phyloP scores from a whole-genome alignment of 1,140 invertebrate species.

The Ganaspis sp. region DNA sequence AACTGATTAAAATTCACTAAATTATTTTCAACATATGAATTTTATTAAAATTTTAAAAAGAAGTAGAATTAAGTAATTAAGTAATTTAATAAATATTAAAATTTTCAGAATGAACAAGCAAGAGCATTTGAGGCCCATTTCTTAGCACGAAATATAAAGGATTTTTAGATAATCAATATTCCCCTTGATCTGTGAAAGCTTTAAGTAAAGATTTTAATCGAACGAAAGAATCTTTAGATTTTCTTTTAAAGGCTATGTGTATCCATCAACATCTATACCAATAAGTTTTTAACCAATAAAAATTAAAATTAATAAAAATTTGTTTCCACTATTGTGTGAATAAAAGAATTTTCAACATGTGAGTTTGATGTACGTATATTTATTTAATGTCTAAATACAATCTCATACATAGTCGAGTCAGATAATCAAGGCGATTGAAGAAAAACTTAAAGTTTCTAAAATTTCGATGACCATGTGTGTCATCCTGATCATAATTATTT shows the following conservation, averaged over 20 bases:
- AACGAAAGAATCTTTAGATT: slow-evolving; percentile 4
- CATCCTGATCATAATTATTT: too few species aligned
- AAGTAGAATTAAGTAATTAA: too few species aligned
- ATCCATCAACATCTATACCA: background rate
- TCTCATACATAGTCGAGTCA: too few species aligned
- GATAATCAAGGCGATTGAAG: too few species aligned
- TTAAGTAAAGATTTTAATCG: slow-evolving; percentile 6
- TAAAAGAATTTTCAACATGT: too few species aligned
- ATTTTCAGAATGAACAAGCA: background rate
- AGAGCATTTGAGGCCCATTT: background rate
- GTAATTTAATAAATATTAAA: background rate
- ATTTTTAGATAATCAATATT: background rate
- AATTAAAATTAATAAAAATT: background rate
- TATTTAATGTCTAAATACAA: too few species aligned
- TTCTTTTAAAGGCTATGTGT: slow-evolving; percentile 1
- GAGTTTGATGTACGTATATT: too few species aligned
- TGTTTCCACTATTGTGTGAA: background rate
- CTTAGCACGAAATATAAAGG: background rate
- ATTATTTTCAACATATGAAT: too few species aligned
- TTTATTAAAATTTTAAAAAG: too few species aligned
- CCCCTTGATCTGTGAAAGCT: background rate
- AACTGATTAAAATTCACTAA: too few species aligned
- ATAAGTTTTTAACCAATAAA: background rate
- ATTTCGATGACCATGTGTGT: too few species aligned
- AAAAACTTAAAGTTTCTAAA: too few species aligned